Conservation (phyloP, 1,140 invertebrate genomes). For the Zaprionus taronus region DNA sequence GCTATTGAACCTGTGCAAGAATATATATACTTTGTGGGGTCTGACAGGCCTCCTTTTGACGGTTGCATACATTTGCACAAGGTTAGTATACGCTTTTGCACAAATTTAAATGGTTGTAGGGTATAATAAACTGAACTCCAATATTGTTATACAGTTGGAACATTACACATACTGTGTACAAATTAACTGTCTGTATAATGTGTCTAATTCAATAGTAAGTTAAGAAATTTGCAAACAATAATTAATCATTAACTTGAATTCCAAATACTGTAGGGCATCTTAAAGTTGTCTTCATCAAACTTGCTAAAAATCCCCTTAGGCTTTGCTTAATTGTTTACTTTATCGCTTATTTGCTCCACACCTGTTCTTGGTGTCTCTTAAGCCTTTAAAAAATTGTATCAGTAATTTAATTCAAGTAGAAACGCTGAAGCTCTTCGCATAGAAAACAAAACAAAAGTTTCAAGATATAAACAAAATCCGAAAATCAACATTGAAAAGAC, state of each 20-base stretch:
- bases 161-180: neutral
- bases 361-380: neutral
- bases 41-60: rapidly evolving
- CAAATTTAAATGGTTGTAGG: too few relatives aligned
- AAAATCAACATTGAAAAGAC: slow-evolving; percentile 27
- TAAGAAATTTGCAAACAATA: neutral
- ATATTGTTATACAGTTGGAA: neutral
- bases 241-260: neutral
- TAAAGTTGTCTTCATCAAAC: neutral
- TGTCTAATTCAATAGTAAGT: neutral
- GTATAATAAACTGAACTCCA: neutral
- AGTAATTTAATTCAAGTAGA: slow-evolving; percentile 21
- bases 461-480: slow-evolving; percentile 1
- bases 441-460: neutral
- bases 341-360: slow-evolving; percentile 1
- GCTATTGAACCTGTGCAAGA: too few relatives aligned
- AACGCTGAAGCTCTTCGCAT: neutral
- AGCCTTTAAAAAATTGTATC: slow-evolving; percentile 9
- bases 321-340: neutral
- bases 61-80: too few relatives aligned
- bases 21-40: too few relatives aligned
- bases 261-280: neutral
- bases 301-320: neutral
- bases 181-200: neutral
- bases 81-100: too few relatives aligned